Conservation (phyloP, 1,140 invertebrate species). For the Drosophila melanica region DNA sequence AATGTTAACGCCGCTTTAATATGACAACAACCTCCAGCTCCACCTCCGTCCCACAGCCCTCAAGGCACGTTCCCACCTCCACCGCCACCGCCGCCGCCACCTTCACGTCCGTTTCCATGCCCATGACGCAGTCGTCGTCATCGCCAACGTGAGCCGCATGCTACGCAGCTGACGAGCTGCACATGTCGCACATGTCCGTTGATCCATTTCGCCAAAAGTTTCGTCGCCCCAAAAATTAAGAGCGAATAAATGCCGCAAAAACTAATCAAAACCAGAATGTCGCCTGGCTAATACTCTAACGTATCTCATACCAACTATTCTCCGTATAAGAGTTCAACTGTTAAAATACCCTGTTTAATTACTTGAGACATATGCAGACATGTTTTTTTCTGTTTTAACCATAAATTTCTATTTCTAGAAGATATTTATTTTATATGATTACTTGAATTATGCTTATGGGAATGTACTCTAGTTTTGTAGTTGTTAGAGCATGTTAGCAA, state of each 20-base stretch:
- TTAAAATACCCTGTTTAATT: too few relatives aligned
- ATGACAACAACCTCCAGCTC: constrained; percentile 45
- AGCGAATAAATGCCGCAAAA: constrained; percentile 31
- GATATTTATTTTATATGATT: too few relatives aligned
- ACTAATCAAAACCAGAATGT: constrained; percentile 7
- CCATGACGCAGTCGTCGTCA: constrained; percentile 47
- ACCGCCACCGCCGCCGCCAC: constrained; percentile 13
- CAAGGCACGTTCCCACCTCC: constrained; percentile 17
- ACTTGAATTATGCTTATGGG: too few relatives aligned
- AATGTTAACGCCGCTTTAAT: constrained; percentile 78
- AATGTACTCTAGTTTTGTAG: too few relatives aligned
- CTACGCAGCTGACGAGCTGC: constrained; percentile 36
- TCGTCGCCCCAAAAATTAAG: constrained; percentile 36
- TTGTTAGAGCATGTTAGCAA: neutral
- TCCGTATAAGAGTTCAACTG: too few relatives aligned
- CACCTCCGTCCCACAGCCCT: constrained; percentile 1
- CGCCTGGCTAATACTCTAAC: constrained; percentile 26
- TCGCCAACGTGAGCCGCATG: constrained; percentile 70
- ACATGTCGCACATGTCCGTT: constrained; percentile 33
- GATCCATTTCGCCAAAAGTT: constrained; percentile 54
- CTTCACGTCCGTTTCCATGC: constrained; percentile 42
- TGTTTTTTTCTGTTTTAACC: too few relatives aligned
- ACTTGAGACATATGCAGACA: too few relatives aligned
- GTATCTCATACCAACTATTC: too few relatives aligned
- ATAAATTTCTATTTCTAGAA: too few relatives aligned